Conservation (phyloP, 2,888 invertebrate genomes). For the Blomia tropicalis region DNA sequence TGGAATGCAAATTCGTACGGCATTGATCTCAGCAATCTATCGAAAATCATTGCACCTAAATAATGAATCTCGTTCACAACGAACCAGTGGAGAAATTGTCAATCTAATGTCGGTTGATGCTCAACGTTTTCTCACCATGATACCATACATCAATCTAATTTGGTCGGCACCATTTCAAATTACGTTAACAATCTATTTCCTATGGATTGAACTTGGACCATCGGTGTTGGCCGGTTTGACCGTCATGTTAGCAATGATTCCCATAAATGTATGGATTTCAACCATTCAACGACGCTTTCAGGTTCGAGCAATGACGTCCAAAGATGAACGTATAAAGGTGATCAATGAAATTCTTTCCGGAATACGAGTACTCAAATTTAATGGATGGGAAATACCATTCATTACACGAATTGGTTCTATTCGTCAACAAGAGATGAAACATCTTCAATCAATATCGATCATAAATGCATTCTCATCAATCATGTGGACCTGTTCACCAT, state of each 20-base stretch:
- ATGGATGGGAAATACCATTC: constrained; percentile 83
- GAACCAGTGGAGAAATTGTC: constrained; percentile 76
- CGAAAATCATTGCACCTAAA: constrained; percentile 43
- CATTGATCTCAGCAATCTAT: constrained; percentile 74
- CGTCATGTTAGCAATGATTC: constrained; percentile 81
- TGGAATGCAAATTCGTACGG: constrained; percentile 73
- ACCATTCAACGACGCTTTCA: constrained; percentile 61
- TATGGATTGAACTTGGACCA: constrained; percentile 38
- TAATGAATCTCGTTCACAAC: constrained; percentile 34
- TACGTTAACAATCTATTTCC: constrained; percentile 59
- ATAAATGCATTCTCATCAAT: constrained; percentile 58
- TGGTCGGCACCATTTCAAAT: constrained; percentile 79
- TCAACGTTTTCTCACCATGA: constrained; percentile 67
- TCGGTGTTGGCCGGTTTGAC: constrained; percentile 73
- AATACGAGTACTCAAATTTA: constrained; percentile 76
- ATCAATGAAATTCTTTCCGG: constrained; percentile 79
- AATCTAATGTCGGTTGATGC: constrained; percentile 84
- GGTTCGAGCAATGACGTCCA: constrained; percentile 66
- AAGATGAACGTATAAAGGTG: constrained; percentile 82
- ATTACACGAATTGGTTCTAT: constrained; percentile 71
- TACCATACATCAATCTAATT: constrained; percentile 63
- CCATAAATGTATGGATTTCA: constrained; percentile 68
- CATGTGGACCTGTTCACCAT: constrained; percentile 40
- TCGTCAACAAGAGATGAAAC: constrained; percentile 68
- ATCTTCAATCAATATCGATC: constrained; percentile 69